Evolutionary conservation across 2,113 vertebrate species (phyloP).

Genomic region (Ceuthmochares aereus): DNA sequence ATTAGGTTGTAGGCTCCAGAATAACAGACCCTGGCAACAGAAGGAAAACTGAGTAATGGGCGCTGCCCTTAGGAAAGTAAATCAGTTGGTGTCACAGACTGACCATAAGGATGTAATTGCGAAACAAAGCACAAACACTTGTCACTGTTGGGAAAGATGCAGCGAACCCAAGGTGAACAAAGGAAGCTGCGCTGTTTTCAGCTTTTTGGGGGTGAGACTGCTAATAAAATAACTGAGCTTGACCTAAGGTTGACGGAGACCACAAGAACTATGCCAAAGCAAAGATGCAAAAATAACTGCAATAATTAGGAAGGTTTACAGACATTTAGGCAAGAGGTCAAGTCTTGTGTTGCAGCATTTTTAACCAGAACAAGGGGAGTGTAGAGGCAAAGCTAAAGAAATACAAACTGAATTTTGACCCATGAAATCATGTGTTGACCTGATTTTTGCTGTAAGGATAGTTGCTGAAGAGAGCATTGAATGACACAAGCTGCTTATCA

Average conservation of each 20-base stretch:
- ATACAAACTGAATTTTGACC: neutral
- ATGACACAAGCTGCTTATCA: neutral
- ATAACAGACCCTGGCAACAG: neutral
- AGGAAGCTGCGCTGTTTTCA: neutral
- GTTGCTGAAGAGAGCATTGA: neutral
- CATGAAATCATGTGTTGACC: neutral
- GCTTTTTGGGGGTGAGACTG: neutral
- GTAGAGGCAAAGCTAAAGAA: neutral
- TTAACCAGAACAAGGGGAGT: neutral
- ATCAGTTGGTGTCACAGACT: neutral
- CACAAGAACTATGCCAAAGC: neutral
- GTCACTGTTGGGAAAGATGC: neutral
- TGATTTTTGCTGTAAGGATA: neutral
- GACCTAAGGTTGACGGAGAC: neutral
- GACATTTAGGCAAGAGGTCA: neutral
- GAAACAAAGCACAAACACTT: neutral
- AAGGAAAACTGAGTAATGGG: neutral
- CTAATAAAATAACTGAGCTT: neutral
- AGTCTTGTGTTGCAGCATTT: neutral
- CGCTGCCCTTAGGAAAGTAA: neutral
- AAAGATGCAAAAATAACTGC: neutral
- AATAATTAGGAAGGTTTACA: slow-evolving; percentile 10
- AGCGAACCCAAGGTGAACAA: neutral
- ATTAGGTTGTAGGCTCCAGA: neutral
- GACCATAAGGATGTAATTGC: neutral